Conservation (phyloP, 2,888 invertebrate genomes). For the Nineta flava region DNA sequence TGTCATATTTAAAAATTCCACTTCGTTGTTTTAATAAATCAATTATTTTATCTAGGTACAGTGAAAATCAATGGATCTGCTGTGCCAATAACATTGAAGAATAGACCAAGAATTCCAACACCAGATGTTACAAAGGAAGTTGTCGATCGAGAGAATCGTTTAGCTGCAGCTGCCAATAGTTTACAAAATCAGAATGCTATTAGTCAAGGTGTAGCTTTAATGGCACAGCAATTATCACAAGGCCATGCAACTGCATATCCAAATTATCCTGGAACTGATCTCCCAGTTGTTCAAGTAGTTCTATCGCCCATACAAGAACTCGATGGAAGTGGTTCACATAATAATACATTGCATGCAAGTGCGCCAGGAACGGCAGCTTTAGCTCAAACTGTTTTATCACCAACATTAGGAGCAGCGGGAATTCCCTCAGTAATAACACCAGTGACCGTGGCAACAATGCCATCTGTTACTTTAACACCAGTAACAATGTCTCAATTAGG, state of each 20-base stretch:
- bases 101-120: constrained; percentile 76
- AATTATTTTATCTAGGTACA: constrained; percentile 31
- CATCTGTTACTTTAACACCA: constrained; percentile 32
- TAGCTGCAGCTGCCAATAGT: constrained; percentile 27
- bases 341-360: constrained; percentile 55
- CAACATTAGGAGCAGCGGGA: constrained; percentile 35
- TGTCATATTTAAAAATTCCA: background rate
- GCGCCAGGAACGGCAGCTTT: constrained; percentile 61
- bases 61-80: constrained; percentile 53
- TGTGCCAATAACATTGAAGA: constrained; percentile 50
- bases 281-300: constrained; percentile 60
- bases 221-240: constrained; percentile 41
- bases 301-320: constrained; percentile 74
- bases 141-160: constrained; percentile 50
- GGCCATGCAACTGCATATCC: constrained; percentile 25
- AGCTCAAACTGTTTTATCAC: constrained; percentile 61
- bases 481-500: constrained; percentile 32
- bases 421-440: constrained; percentile 22
- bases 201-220: constrained; percentile 44
- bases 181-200: constrained; percentile 19
- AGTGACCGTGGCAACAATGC: constrained; percentile 27
- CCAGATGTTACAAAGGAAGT: constrained; percentile 75
- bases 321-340: constrained; percentile 47
- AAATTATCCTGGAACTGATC: constrained; percentile 33
- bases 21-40: too few species aligned